Conservation (phyloP, 2,888 invertebrate species). For the Shargacucullia verbasci region DNA sequence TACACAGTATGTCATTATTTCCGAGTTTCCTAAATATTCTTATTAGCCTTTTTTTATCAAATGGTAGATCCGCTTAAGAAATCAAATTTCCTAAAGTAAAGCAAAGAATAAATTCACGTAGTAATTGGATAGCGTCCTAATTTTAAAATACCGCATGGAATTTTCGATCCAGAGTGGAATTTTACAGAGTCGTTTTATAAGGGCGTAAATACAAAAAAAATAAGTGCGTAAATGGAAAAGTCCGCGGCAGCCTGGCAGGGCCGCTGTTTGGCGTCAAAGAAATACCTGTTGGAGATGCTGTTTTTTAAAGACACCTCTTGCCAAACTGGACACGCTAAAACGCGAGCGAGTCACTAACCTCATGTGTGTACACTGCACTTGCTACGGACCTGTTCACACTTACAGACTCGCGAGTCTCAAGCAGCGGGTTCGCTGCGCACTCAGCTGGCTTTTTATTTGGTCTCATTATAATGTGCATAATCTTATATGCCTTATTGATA, state of each 20-base stretch:
- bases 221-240: too few species aligned
- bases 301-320: constrained; percentile 15
- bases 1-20: too few species aligned
- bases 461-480: neutral
- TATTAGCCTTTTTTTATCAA: too few species aligned
- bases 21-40: too few species aligned
- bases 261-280: constrained; percentile 17
- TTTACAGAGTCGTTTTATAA: neutral
- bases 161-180: constrained; percentile 1
- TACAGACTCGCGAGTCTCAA: neutral
- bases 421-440: too few species aligned
- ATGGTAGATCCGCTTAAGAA: too few species aligned
- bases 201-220: neutral
- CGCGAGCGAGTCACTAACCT: constrained; percentile 27
- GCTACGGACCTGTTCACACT: constrained; percentile 10
- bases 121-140: neutral
- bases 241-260: neutral
- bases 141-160: constrained; percentile 1
- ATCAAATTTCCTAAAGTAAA: too few species aligned
- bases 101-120: too few species aligned
- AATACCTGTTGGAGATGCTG: constrained; percentile 35
- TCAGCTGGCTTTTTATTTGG: too few species aligned
- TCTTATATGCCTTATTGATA: neutral
- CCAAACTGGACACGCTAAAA: constrained; percentile 16
- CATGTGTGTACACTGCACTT: neutral